phyloP scores from a whole-genome alignment of 2,113 vertebrate species.

The Scartelaos histophorus region DNA sequence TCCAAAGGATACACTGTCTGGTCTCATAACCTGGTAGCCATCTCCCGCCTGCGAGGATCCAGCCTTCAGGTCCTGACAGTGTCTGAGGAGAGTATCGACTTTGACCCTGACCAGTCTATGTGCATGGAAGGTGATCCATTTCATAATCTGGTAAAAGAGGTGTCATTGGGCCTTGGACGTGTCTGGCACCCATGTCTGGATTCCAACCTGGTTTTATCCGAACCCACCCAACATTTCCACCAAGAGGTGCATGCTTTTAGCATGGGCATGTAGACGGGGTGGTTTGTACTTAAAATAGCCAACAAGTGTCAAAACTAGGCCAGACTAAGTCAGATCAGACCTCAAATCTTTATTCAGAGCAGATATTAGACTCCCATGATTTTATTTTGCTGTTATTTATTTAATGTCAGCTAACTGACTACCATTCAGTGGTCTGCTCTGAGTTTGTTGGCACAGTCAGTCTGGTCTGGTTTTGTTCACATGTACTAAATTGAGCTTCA shows the following conservation, averaged over 20 bases:
- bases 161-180: slow-evolving; percentile 90
- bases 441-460: slow-evolving; percentile 17
- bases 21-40: slow-evolving; percentile 97
- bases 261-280: slow-evolving; percentile 85
- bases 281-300: slow-evolving; percentile 23
- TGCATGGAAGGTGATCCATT: slow-evolving; percentile 93
- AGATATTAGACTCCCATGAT: slow-evolving; percentile 28
- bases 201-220: slow-evolving; percentile 89
- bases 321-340: slow-evolving; percentile 29
- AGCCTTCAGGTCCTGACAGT: slow-evolving; percentile 91
- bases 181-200: slow-evolving; percentile 94
- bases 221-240: slow-evolving; percentile 96
- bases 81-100: slow-evolving; percentile 97
- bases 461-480: slow-evolving; percentile 55
- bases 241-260: slow-evolving; percentile 96
- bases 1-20: slow-evolving; percentile 91
- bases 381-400: slow-evolving; percentile 42
- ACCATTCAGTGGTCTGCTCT: slow-evolving; percentile 17
- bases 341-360: slow-evolving; percentile 15
- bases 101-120: slow-evolving; percentile 91
- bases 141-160: slow-evolving; percentile 95
- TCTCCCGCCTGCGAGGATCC: slow-evolving; percentile 94
- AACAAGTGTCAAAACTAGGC: slow-evolving; percentile 52
- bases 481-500: slow-evolving; percentile 41
- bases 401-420: slow-evolving; percentile 1